These are phyloP conservation scores for Tapera naevia DNA, from an alignment of 2,797 vertebrate species.

Conservation along the genomic window DNA sequence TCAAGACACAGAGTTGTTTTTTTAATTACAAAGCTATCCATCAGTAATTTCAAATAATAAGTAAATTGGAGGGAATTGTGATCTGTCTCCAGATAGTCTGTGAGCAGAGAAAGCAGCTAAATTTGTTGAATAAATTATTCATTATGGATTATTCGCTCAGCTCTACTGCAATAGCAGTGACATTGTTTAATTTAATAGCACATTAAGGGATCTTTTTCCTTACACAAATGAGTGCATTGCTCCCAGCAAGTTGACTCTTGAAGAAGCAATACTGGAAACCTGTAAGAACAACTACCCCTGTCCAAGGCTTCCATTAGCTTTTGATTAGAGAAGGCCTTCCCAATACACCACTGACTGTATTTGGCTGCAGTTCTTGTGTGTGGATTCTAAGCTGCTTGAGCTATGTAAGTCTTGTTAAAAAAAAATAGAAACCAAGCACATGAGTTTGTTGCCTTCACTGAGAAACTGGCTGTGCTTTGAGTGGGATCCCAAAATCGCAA, in stretches of 20 bases:
- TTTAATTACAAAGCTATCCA: conserved; percentile 73
- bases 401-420: neutral
- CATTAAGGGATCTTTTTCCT: conserved; percentile 71
- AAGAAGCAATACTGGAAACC: conserved; percentile 45
- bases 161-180: conserved; percentile 70
- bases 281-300: conserved; percentile 6
- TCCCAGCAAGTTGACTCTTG: conserved; percentile 66
- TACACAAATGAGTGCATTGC: conserved; percentile 70
- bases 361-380: neutral
- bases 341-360: neutral
- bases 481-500: neutral
- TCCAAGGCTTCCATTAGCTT: conserved; percentile 16
- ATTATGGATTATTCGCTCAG: conserved; percentile 74
- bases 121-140: conserved; percentile 76
- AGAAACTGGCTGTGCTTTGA: neutral
- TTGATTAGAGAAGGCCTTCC: neutral
- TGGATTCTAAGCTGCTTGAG: neutral
- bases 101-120: conserved; percentile 73
- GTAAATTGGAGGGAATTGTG: conserved; percentile 73
- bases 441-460: neutral
- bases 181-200: conserved; percentile 75
- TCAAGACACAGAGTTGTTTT: conserved; percentile 70
- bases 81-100: conserved; percentile 74
- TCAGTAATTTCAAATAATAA: conserved; percentile 75
- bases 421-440: neutral